Base-by-base conservation (phyloP, 2,113 vertebrate genomes). In the Spheniscus mendiculus region DNA sequence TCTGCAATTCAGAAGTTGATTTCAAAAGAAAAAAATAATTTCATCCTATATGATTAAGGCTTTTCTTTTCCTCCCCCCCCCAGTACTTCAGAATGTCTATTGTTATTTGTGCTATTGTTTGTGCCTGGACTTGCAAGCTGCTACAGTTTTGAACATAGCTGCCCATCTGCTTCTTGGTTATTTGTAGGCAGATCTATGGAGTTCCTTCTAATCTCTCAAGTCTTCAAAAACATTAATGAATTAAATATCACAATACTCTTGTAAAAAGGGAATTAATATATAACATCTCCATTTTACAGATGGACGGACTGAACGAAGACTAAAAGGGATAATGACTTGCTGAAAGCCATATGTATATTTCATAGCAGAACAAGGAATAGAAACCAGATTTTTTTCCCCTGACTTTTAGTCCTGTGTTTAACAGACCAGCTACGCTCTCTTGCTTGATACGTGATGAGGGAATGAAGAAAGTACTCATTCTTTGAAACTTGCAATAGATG, bases 141-240 rank as follows among this genome's bases (percentile, higher is more conserved):
- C 73, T 93, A 32, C 58, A 77, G 40, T 96, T 93, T 80, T 91
- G 69, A 91, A 87, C 52, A 22, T 94, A 70, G 58, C 84, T 89
- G 56, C 81, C 94, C 89, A 96, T 96, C 95, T 97, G 97, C 92
- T 90, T 36, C 83, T 83, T 70, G 49, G 81, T 95, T 96, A 94
- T 95, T 96, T 95, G 92, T 94, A 91, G 89, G 81, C 73, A 94
- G 82, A 95, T 91, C 87, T 94, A 34, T 94, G 56, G 77, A 91
- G 36, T 82, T 95, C 44, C 53, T 94, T 93, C 87, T 95, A 91
- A 93, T 93, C 72, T 93, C 71, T 71, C 47, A 92, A 96, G 50
- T 91, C 62, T 89, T 95, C 70, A 83, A 73, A 96, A 96, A 87
- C 87, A 76, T 92, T 91, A 96, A 96, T 96, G 93, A 97, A 96